These are phyloP conservation scores for Ctenochaetus hawaiiensis DNA, from an alignment of 2,797 vertebrate genomes.

Conservation along the genomic window DNA sequence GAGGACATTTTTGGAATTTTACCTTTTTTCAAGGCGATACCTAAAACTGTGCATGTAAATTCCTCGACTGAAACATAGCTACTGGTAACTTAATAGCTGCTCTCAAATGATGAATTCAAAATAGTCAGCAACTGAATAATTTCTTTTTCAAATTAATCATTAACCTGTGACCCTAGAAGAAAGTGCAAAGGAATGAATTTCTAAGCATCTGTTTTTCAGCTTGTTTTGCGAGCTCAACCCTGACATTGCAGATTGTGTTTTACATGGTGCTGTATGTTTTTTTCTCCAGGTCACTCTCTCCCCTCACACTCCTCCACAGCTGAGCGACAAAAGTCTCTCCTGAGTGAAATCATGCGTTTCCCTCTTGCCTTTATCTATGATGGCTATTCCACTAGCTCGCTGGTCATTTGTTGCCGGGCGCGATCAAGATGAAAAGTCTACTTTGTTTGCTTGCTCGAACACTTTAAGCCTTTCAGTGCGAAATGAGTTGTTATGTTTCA, in stretches of 20 bases:
- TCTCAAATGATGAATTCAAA: no score
- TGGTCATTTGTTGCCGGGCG: conserved; percentile 44
- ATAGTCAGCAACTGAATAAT: no score
- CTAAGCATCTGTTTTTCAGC: not conserved
- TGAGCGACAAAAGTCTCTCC: conserved; percentile 51
- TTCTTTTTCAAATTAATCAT: not conserved
- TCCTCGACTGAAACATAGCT: no score
- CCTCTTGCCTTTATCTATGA: conserved; percentile 50
- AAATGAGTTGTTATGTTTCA: conserved; percentile 73
- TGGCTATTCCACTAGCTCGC: conserved; percentile 33
- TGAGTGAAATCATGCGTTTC: conserved; percentile 51
- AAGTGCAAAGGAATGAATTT: not conserved
- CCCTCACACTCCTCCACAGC: conserved; percentile 24
- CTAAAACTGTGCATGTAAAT: no score
- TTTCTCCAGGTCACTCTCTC: conserved; percentile 25
- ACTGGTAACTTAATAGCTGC: not conserved
- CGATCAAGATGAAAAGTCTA: conserved; percentile 57
- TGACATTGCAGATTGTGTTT: conserved; percentile 28
- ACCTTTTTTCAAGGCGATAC: no score
- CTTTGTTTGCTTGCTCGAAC: conserved; percentile 58
- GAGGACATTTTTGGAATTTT: no score
- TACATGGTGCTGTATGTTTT: conserved; percentile 37
- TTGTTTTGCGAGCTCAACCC: conserved; percentile 8
- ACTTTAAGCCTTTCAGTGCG: conserved; percentile 67
- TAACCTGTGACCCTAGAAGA: not conserved